Base-by-base conservation (phyloP, 1,140 invertebrate species). In the Heliothis virescens region DNA sequence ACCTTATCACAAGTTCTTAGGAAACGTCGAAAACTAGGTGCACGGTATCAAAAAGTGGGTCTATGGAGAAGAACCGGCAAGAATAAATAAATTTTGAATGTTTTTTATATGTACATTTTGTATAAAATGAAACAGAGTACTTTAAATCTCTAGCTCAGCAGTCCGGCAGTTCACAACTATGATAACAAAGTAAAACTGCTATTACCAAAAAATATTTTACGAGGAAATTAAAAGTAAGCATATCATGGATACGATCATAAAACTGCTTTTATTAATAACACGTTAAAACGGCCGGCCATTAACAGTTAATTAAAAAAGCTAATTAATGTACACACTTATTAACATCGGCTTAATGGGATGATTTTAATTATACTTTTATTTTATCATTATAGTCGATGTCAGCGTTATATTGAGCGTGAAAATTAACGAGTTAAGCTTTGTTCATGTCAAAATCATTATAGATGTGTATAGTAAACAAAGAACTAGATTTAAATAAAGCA, bases 251-350 rank as follows among this genome's bases (percentile, higher is more conserved):
- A 34, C 34, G 9, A 63, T 63, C n/a, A 41, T 63, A 34, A 41
- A 41, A 47, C 60, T 29, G n/a, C n/a, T 29, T 16, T 63, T n/a
- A 63, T 41, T n/a, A 16, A 63, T 16, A n/a, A 47, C 34, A 16
- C 5, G n/a, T 15, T 15, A 41, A 41, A 34, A 34, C 15, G 60
- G 60, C 60, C 29, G n/a, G 47, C 29, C 60, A n/a, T n/a, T 41
- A 34, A 41, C 34, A 34, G 34, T 63, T 63, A 29, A 63, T 63
- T 63, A 41, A n/a, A 10, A 41, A 41, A 7, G 60, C 13, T 63
- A 63, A 47, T 47, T 57, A 57, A 57, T 57, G 16, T 9, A 57
- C 55, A n/a, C 52, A 57, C 16, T 47, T 63, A 63, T 63, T 15
- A 41, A 7, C 34, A 7, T 29, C 13, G 41, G n/a, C 5, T 41